These are phyloP conservation scores for Resseliella maxima DNA, from an alignment of 2,888 invertebrate genomes.

Conservation along the genomic window DNA sequence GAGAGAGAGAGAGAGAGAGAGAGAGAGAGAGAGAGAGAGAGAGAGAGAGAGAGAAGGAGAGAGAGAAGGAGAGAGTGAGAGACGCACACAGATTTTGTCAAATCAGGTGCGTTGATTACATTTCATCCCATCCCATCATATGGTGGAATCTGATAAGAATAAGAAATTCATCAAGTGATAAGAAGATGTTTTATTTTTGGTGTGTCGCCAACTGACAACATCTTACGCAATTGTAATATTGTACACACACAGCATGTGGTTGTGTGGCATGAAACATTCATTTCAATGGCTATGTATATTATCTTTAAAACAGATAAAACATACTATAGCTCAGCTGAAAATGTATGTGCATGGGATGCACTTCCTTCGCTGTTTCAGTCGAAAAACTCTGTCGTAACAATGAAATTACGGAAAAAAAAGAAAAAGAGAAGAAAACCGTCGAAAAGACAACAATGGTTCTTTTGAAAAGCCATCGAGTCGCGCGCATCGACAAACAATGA, in stretches of 20 bases:
- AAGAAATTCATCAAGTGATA: background rate
- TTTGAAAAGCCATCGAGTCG: conserved; percentile 48
- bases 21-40: too few relatives aligned
- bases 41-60: too few relatives aligned
- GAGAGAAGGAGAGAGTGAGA: too few relatives aligned
- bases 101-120: background rate
- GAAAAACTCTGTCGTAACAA: too few relatives aligned
- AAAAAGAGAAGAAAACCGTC: background rate
- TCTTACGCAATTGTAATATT: background rate
- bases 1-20: too few relatives aligned
- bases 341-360: background rate
- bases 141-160: background rate
- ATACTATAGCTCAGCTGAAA: background rate
- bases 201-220: background rate
- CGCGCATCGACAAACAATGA: conserved; percentile 45
- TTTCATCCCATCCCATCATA: background rate
- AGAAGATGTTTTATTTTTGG: background rate
- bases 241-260: background rate
- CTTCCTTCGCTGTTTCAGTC: conserved; percentile 5
- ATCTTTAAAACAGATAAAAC: background rate
- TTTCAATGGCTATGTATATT: conserved; percentile 13
- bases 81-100: background rate
- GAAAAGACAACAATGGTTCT: background rate
- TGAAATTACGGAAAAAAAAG: background rate
- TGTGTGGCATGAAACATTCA: background rate